phyloP scores from a whole-genome alignment of 2,797 vertebrate genomes.

The Pelodytes ibericus region DNA sequence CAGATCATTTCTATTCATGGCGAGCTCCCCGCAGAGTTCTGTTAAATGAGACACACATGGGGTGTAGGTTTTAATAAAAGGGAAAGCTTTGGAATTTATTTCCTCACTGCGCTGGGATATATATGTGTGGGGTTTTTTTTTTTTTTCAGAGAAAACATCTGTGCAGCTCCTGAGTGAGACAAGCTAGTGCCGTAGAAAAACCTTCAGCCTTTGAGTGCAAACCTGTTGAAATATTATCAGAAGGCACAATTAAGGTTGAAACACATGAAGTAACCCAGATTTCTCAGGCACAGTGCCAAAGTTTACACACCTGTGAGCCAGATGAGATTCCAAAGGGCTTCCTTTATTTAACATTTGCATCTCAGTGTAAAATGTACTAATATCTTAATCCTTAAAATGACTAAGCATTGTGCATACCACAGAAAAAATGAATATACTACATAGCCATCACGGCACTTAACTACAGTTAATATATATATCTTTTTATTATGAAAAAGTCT shows the following conservation, averaged over 20 bases:
- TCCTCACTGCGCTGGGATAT: slow-evolving; percentile 58
- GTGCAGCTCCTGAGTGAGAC: slow-evolving; percentile 55
- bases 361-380: slow-evolving; percentile 61
- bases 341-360: slow-evolving; percentile 65
- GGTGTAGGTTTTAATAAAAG: slow-evolving; percentile 58
- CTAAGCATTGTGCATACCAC: slow-evolving; percentile 37
- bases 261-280: slow-evolving; percentile 57
- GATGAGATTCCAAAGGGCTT: slow-evolving; percentile 61
- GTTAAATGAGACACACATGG: slow-evolving; percentile 60
- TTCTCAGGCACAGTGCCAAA: slow-evolving; percentile 46
- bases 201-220: slow-evolving; percentile 56
- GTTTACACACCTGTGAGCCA: slow-evolving; percentile 65
- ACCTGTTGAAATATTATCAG: slow-evolving; percentile 50
- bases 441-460: too few species aligned
- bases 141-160: slow-evolving; percentile 62
- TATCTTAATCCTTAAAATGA: slow-evolving; percentile 61
- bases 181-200: slow-evolving; percentile 60
- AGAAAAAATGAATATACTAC: slow-evolving; percentile 17
- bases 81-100: slow-evolving; percentile 57
- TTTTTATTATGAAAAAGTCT: neutral
- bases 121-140: slow-evolving; percentile 28
- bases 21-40: slow-evolving; percentile 49
- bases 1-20: slow-evolving; percentile 55
- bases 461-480: too few species aligned
- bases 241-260: slow-evolving; percentile 57